A percentile compares a stretch with the other conserved stretches of the same genome.
Evolutionary conservation across 1,140 invertebrate genomes (phyloP).

Genomic region (Teleogryllus occipitalis): DNA sequence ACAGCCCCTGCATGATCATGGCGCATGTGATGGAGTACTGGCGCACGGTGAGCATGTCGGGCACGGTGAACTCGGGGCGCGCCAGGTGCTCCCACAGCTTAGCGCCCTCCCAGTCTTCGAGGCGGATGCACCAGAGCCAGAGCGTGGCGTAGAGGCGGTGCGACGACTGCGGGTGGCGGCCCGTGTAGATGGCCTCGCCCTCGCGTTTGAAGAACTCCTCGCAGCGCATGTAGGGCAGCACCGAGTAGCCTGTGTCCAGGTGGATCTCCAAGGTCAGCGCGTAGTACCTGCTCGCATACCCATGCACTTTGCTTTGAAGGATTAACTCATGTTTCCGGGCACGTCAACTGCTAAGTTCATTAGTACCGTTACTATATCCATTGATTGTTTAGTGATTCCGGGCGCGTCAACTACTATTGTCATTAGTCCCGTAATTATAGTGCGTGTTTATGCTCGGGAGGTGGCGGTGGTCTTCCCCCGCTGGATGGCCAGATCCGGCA

Average conservation of each 20-base stretch:
- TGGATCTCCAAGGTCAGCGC: constrained; percentile 39
- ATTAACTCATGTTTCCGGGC: too few relatives aligned
- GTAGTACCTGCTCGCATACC: constrained; percentile 31
- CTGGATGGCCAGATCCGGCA: too few relatives aligned
- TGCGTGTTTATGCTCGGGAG: too few relatives aligned
- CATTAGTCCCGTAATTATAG: too few relatives aligned
- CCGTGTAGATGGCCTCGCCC: constrained; percentile 32
- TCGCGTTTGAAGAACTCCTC: constrained; percentile 36
- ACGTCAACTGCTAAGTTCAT: too few relatives aligned
- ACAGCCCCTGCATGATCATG: constrained; percentile 34
- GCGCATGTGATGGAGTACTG: constrained; percentile 30
- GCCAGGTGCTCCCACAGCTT: constrained; percentile 28
- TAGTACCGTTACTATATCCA: too few relatives aligned
- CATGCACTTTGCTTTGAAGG: too few relatives aligned
- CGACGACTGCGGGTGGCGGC: constrained; percentile 33
- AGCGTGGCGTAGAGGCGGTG: constrained; percentile 35
- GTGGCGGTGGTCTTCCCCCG: too few relatives aligned
- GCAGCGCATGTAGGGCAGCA: constrained; percentile 33
- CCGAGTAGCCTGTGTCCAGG: constrained; percentile 39
- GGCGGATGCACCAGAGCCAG: constrained; percentile 39
- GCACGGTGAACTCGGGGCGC: constrained; percentile 24
- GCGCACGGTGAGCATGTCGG: constrained; percentile 29
- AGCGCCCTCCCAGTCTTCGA: constrained; percentile 34
- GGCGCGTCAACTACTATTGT: too few relatives aligned
- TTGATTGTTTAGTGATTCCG: too few relatives aligned